phyloP scores from a whole-genome alignment of 2,888 invertebrate genomes.

The Metacarcinus magister region DNA sequence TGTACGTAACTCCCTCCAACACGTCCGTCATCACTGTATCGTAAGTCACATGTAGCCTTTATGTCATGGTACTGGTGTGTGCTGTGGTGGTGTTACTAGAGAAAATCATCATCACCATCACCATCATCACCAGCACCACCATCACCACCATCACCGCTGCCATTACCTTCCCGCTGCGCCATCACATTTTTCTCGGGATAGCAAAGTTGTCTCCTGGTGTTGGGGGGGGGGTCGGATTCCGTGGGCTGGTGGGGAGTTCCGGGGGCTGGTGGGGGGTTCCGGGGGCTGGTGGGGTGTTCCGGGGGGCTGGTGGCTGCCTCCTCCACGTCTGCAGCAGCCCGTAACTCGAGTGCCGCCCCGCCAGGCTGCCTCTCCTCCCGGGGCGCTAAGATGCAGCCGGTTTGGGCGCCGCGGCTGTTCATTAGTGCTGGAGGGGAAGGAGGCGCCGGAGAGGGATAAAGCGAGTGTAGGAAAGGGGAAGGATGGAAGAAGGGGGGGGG shows the following conservation, averaged over 20 bases:
- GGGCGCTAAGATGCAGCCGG: background rate
- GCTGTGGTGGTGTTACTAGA: too few relatives aligned
- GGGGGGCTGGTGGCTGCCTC: background rate
- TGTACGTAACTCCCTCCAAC: background rate
- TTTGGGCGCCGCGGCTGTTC: background rate
- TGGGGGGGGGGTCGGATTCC: background rate
- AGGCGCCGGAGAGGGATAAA: background rate
- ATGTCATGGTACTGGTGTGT: too few relatives aligned
- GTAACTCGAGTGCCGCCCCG: too few relatives aligned
- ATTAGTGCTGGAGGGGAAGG: background rate
- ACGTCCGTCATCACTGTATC: background rate
- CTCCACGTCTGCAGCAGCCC: background rate
- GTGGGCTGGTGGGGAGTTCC: background rate
- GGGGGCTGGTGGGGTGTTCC: too few relatives aligned
- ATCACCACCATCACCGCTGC: background rate
- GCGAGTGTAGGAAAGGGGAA: background rate
- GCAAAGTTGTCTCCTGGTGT: background rate
- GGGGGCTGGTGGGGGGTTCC: too few relatives aligned
- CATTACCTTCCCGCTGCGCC: background rate
- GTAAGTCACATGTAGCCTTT: too few relatives aligned
- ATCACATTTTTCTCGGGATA: background rate
- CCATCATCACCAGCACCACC: background rate
- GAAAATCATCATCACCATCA: too few relatives aligned
- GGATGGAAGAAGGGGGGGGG: background rate
- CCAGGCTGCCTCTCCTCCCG: background rate